These are phyloP conservation scores for Agrilus cyanescens DNA, from an alignment of 2,888 invertebrate species.

Conservation along the genomic window DNA sequence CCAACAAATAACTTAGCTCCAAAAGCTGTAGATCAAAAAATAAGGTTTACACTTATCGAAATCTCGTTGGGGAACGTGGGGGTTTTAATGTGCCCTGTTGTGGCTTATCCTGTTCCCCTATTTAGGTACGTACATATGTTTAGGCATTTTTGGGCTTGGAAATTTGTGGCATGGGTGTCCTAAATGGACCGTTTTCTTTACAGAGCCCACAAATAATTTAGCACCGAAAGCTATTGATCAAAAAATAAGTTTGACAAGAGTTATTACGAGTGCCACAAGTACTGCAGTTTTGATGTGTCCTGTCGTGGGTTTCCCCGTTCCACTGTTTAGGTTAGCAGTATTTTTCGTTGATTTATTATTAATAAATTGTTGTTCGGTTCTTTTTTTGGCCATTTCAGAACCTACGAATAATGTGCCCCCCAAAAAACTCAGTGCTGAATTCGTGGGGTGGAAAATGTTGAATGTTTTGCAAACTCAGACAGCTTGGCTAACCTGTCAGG, in stretches of 20 bases:
- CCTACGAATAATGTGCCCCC: conserved; percentile 54
- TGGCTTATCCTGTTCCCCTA: conserved; percentile 55
- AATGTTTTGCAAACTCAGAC: conserved; percentile 39
- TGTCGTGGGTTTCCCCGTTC: conserved; percentile 34
- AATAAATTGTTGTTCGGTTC: conserved; percentile 1
- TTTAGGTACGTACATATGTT: conserved; percentile 46
- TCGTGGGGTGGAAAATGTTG: conserved; percentile 47
- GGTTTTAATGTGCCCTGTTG: conserved; percentile 56
- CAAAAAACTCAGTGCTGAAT: conserved; percentile 47
- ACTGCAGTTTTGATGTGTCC: conserved; percentile 36
- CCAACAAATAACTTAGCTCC: conserved; percentile 57
- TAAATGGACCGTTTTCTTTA: conserved; percentile 15
- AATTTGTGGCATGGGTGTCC: neutral
- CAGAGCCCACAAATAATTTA: conserved; percentile 52
- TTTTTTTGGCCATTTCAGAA: conserved; percentile 24
- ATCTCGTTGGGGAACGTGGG: conserved; percentile 31
- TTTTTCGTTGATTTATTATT: conserved; percentile 5
- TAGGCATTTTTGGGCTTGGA: conserved; percentile 1
- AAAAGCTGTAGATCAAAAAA: conserved; percentile 37
- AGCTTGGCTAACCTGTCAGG: conserved; percentile 53
- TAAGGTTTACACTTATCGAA: conserved; percentile 31
- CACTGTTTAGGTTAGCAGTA: conserved; percentile 30
- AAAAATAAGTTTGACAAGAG: conserved; percentile 5
- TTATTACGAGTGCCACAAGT: neutral
- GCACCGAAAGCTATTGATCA: conserved; percentile 35